phyloP scores from a whole-genome alignment of 2,888 invertebrate species.

The Torymus texanus region DNA sequence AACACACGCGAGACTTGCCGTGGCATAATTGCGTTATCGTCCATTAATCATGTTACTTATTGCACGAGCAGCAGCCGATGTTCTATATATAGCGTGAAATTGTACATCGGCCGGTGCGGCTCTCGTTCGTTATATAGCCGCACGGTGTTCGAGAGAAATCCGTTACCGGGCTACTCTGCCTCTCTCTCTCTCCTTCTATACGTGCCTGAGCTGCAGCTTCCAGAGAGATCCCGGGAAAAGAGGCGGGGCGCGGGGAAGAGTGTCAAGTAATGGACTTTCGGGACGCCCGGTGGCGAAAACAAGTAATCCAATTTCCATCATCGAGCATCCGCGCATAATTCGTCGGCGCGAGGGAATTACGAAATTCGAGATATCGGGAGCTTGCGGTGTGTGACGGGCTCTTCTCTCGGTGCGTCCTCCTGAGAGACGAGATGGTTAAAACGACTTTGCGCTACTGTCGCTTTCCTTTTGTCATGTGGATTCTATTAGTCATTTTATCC shows the following conservation, averaged over 20 bases:
- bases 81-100: constrained; percentile 62
- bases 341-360: constrained; percentile 7
- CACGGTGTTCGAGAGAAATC: constrained; percentile 51
- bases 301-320: constrained; percentile 39
- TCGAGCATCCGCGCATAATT: constrained; percentile 9
- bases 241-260: not conserved
- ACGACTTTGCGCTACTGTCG: too few species aligned
- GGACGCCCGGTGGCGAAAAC: constrained; percentile 24
- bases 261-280: constrained; percentile 49
- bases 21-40: constrained; percentile 67
- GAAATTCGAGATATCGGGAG: constrained; percentile 21
- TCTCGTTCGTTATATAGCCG: not conserved
- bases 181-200: too few species aligned
- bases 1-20: constrained; percentile 61
- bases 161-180: constrained; percentile 40
- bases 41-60: constrained; percentile 68
- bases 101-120: constrained; percentile 57
- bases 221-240: not conserved
- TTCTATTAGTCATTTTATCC: too few species aligned
- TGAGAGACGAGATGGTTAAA: too few species aligned
- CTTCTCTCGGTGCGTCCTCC: too few species aligned
- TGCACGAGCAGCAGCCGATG: constrained; percentile 35
- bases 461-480: too few species aligned
- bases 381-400: not conserved
- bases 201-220: too few species aligned